phyloP scores from a whole-genome alignment of 2,113 vertebrate genomes.

The Prolemur simus region DNA sequence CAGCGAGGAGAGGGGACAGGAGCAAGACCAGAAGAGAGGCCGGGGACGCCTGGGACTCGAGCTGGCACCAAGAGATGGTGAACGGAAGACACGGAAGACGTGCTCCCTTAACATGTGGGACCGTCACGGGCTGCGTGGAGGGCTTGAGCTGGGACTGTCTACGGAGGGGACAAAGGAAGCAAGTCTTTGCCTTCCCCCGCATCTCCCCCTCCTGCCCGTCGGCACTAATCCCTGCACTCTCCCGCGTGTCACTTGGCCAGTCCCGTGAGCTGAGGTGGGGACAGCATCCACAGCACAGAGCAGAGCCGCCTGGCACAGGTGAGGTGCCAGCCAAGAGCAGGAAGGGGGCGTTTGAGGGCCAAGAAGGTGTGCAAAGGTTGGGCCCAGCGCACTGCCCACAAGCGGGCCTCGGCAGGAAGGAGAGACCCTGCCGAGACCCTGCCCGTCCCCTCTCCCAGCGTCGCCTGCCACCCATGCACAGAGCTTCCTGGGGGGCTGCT shows the following conservation, averaged over 20 bases:
- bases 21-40: not conserved
- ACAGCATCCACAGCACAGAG: not conserved
- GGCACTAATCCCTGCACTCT: not conserved
- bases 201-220: not conserved
- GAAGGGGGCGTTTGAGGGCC: fast-evolving
- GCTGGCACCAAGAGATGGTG: fast-evolving
- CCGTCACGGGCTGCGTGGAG: not conserved
- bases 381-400: too few species aligned
- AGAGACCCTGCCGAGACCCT: too few species aligned
- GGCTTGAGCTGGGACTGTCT: fast-evolving
- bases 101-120: fast-evolving
- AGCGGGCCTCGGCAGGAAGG: not conserved
- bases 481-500: too few species aligned
- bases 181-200: too few species aligned
- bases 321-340: not conserved
- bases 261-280: not conserved
- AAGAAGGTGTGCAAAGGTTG: too few species aligned
- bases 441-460: too few species aligned
- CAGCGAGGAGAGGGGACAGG: not conserved
- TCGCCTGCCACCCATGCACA: too few species aligned
- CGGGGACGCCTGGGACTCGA: not conserved
- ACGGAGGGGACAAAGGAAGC: too few species aligned
- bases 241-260: not conserved
- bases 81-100: not conserved
- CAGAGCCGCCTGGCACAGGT: not conserved